Evolutionary conservation across 2,888 invertebrate genomes (phyloP), one percentile per base, ranked within the genome.

Genomic region (Tenthredo scrophulariae): DNA sequence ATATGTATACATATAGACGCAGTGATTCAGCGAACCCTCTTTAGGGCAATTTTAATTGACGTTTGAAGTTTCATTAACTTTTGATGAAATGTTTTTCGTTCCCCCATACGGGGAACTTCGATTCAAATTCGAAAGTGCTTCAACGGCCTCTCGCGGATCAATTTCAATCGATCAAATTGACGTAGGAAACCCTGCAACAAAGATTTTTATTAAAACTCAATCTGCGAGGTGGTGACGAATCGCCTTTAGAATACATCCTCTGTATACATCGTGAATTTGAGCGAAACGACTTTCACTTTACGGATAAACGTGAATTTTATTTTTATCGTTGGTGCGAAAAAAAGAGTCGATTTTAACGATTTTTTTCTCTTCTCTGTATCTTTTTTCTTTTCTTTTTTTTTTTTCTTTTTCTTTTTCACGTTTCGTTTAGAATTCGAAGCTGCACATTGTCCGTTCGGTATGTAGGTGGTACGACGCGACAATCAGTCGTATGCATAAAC

Each of bases 161-260:
- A 72, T 87, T 86, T 88, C 75, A 85, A 87, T 87, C 87, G 86
- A 87, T 88, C 88, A 86, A 85, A 80, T 74, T 62, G 79, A 65
- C 77, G 62, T 58, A 2, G 72, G 85, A 70, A 74, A 46, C 58
- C 67, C 50, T 33, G 74, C 50, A 22, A 77, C 83, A 29, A 50
- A 54, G 54, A 83, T 40, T 83, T 67, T 70, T 33, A 83, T 83
- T 83, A 67, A 83, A 83, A 83, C 67, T 1, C 83, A 67, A 46
- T 67, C 50, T 33, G 43, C 83, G 83, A 62, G 13, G 40, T 40
- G 67, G 33, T 70, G 46, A 33, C 67, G 67, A 83, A 67, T 70
- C 22, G 67, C 46, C 29, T 83, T n/a, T 37, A 29, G 15, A 26
- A 26, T 74, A 22, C 26, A 15, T 77, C 26, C 15, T 18, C 26